phyloP scores from a whole-genome alignment of 2,797 vertebrate species.

The Podarcis siculus region DNA sequence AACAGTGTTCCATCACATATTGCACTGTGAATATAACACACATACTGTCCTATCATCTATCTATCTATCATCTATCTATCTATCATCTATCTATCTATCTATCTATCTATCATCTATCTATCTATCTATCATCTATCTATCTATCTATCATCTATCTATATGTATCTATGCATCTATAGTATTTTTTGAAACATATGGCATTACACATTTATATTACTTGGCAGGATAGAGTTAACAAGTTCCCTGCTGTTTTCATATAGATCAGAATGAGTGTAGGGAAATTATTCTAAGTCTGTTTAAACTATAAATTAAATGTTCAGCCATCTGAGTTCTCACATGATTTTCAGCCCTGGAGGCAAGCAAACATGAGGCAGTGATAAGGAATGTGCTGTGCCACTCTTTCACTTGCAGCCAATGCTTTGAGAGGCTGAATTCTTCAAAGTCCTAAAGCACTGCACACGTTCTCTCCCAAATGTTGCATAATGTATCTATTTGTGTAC shows the following conservation, averaged over 20 bases:
- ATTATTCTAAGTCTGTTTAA: slow-evolving; percentile 52
- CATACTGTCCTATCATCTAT: no score
- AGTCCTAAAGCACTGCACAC: slow-evolving; percentile 20
- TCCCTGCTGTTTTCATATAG: slow-evolving; percentile 46
- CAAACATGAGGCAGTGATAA: background rate
- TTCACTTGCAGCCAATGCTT: slow-evolving; percentile 38
- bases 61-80: no score
- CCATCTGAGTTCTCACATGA: slow-evolving; percentile 19
- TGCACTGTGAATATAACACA: background rate
- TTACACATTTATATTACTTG: slow-evolving; percentile 60
- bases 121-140: no score
- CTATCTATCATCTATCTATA: no score
- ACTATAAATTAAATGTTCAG: slow-evolving; percentile 55
- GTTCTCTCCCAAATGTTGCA: background rate
- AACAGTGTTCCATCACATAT: background rate
- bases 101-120: no score
- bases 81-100: background rate
- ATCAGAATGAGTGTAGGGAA: slow-evolving; percentile 32
- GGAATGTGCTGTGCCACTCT: slow-evolving; percentile 28
- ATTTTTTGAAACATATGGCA: background rate
- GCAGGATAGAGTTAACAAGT: slow-evolving; percentile 66
- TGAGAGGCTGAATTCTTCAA: slow-evolving; percentile 39
- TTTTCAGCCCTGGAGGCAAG: slow-evolving; percentile 7
- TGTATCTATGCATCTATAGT: no score
- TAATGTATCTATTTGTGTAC: slow-evolving; percentile 17